A percentile compares a stretch with the other conserved stretches of the same genome.
Evolutionary conservation across 2,888 invertebrate species (phyloP).

Genomic region (Lingula anatina): DNA sequence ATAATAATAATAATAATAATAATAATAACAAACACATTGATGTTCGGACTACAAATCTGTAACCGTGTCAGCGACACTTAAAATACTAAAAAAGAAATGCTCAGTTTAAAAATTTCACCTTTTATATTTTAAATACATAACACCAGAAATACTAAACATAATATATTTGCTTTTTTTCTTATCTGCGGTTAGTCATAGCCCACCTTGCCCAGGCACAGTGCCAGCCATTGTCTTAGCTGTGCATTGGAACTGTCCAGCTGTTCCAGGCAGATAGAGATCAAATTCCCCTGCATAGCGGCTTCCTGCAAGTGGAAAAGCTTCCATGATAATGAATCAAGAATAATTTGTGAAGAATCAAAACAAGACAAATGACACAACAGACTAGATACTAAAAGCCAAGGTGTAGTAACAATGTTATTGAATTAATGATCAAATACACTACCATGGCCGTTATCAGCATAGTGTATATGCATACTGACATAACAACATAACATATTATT

Average conservation of each 20-base stretch:
- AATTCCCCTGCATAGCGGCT: conserved; percentile 80
- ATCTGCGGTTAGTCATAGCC: no score
- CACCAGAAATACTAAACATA: no score
- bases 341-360: conserved; percentile 7
- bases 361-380: neutral
- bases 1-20: no score
- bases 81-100: neutral
- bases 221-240: conserved; percentile 67
- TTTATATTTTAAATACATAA: no score
- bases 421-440: no score
- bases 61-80: neutral
- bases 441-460: no score
- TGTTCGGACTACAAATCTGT: neutral
- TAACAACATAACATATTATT: no score
- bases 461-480: no score
- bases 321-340: conserved; percentile 8
- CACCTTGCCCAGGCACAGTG: conserved; percentile 75
- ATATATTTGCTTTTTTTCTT: neutral
- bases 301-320: conserved; percentile 73
- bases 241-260: conserved; percentile 65
- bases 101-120: neutral
- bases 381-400: neutral
- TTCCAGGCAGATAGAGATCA: conserved; percentile 87
- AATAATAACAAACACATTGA: no score
- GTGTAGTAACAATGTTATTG: no score